phyloP scores from a whole-genome alignment of 1,140 invertebrate genomes.

The Drosophila athabasca region DNA sequence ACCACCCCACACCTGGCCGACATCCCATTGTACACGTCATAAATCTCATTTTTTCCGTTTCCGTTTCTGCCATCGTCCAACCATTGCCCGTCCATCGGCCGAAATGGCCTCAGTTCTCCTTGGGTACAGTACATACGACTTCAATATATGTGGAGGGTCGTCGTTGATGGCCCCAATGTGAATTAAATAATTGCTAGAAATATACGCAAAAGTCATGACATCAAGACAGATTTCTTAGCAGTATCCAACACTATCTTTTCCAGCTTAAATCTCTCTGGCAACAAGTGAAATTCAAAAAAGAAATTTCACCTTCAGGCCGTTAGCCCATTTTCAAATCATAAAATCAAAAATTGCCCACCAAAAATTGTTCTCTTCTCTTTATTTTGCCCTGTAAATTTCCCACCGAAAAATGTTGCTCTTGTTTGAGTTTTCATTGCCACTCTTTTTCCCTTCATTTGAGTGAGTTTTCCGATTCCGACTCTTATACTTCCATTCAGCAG shows the following conservation, averaged over 20 bases:
- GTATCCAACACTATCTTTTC: no score
- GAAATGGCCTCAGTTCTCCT: conserved; percentile 11
- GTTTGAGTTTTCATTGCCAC: no score
- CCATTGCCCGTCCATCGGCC: conserved; percentile 42
- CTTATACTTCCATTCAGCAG: conserved; percentile 63
- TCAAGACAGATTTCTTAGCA: no score
- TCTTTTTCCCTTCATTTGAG: not conserved
- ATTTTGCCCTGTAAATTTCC: no score
- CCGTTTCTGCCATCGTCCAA: conserved; percentile 57
- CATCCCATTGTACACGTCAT: conserved; percentile 69
- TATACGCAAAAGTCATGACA: not conserved
- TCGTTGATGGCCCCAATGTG: conserved; percentile 3
- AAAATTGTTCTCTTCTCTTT: conserved; percentile 8
- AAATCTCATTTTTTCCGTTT: conserved; percentile 81
- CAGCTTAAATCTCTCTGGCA: conserved; percentile 17
- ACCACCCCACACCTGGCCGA: not conserved
- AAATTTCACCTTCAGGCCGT: conserved; percentile 26
- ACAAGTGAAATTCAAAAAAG: conserved; percentile 47
- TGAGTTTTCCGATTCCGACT: conserved; percentile 4
- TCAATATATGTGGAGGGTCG: not conserved
- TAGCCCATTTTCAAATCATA: conserved; percentile 41
- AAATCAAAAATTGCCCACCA: conserved; percentile 24
- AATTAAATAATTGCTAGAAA: conserved; percentile 45
- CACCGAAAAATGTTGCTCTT: no score
- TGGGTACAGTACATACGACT: conserved; percentile 6